These are phyloP conservation scores for Disparrhopalites patrizii DNA, from an alignment of 2,888 invertebrate species.

Conservation along the genomic window DNA sequence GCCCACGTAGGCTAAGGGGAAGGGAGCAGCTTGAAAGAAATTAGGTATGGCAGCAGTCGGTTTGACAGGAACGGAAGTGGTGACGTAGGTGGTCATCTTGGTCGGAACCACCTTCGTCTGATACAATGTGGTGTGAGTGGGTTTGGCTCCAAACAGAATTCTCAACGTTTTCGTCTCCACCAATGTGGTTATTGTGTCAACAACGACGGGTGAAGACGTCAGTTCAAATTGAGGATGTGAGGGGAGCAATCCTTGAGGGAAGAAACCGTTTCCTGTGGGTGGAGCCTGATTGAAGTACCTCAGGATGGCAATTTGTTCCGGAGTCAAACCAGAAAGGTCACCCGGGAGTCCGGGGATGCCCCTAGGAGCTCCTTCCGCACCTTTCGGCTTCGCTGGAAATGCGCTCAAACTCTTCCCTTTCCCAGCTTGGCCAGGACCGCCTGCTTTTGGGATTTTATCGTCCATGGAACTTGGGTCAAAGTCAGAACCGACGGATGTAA, in stretches of 20 bases:
- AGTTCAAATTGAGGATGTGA: conserved; percentile 58
- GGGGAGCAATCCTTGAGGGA: conserved; percentile 51
- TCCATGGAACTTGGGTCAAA: conserved; percentile 64
- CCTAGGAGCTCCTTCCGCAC: conserved; percentile 14
- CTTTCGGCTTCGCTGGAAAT: conserved; percentile 18
- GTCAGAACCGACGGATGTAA: conserved; percentile 68
- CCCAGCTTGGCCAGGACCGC: conserved; percentile 55
- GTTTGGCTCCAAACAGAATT: conserved; percentile 85
- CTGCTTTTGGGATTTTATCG: conserved; percentile 58
- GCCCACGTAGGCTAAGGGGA: conserved; percentile 46
- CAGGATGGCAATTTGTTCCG: conserved; percentile 48
- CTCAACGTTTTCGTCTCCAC: conserved; percentile 78
- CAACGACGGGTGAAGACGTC: conserved; percentile 74
- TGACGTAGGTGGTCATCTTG: conserved; percentile 73
- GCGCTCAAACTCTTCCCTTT: conserved; percentile 24
- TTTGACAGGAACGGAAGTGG: conserved; percentile 66
- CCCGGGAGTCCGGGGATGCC: conserved; percentile 25
- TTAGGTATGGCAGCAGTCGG: conserved; percentile 56
- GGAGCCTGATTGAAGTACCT: conserved; percentile 41
- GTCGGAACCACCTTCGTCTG: conserved; percentile 79
- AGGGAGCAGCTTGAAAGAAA: conserved; percentile 40
- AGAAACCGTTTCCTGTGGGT: conserved; percentile 23
- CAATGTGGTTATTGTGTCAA: conserved; percentile 71
- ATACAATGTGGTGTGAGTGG: conserved; percentile 78
- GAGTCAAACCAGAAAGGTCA: conserved; percentile 38